Base-by-base conservation (phyloP, 2,888 invertebrate species). In the Nomada fabriciana region DNA sequence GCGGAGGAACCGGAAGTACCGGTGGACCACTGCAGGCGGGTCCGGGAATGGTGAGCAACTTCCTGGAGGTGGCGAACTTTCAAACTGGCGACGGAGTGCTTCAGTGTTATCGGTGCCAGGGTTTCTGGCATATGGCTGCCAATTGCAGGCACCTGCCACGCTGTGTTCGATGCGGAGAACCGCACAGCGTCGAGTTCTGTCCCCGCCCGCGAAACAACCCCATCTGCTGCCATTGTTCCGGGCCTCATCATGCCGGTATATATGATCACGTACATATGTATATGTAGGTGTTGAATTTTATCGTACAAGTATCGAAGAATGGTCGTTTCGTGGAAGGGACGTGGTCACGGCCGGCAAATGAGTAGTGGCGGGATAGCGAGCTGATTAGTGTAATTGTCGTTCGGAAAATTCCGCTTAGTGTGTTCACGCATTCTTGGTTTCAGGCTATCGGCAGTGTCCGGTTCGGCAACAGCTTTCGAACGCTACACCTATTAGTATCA, bases 81-180 rank as follows among this genome's bases (percentile, higher is more conserved):
- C 93, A 91, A 72, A 87, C 91, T 7, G 91, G 91, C 9, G 95
- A 95, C 77, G 91, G 92, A 0, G 94, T 95, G 2, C 89, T 95
- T 13, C 95, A 95, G 82, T 95, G 95, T 82, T 95, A 94, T 87
- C 94, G 94, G 1, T 95, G 95, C 85, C 95, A 95, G 91, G 95
- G 95, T 3, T 95, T 95, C 88, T 95, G 95, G 95, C 95, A 95
- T 87, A 94, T 95, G 9, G 95, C 95, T 0, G 94, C 94, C 15
- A 94, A 95, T 80, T 94, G 94, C 82, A 93, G 94, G 43, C 94
- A 94, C 74, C 82, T 93, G 60, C 94, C 94, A 0, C 93, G 95
- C 18, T 95, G 95, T 88, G 95, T 95, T 0, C 92, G 95, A 5
- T 95, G 95, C 84, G 95, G 95, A 0, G 95, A 94, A 64, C 93